These are phyloP conservation scores for Mohoua ochrocephala DNA, from an alignment of 2,113 vertebrate genomes.

Conservation along the genomic window DNA sequence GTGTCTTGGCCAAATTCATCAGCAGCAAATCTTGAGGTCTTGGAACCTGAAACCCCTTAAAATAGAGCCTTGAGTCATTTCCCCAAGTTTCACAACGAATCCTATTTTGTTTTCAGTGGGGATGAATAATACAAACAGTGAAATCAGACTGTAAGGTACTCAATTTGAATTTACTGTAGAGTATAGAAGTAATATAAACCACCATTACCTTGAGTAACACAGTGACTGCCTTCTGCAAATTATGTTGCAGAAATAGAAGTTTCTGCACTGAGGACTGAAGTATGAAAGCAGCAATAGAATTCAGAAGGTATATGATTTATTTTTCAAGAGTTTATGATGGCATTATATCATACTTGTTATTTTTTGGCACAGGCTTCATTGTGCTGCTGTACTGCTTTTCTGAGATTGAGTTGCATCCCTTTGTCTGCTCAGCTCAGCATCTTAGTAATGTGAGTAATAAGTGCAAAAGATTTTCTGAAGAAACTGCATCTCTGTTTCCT, in stretches of 20 bases:
- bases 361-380: background rate
- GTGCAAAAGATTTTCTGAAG: background rate
- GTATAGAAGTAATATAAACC: background rate
- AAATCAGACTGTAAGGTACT: background rate
- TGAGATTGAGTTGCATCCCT: background rate
- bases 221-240: conserved; percentile 22
- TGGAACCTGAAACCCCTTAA: background rate
- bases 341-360: conserved; percentile 32
- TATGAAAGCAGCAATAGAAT: background rate
- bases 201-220: background rate
- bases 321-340: conserved; percentile 57
- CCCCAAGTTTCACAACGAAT: background rate
- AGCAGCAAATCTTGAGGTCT: background rate
- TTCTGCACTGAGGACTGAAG: background rate
- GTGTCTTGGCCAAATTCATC: background rate
- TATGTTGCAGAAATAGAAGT: background rate
- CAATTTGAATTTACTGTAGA: background rate
- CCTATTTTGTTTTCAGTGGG: background rate
- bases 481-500: background rate
- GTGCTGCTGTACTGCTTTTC: background rate
- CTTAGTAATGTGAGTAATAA: background rate
- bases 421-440: background rate
- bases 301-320: conserved; percentile 56
- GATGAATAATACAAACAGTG: background rate
- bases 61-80: background rate